phyloP scores from a whole-genome alignment of 2,113 vertebrate species.

The Plecturocebus donacophilus region DNA sequence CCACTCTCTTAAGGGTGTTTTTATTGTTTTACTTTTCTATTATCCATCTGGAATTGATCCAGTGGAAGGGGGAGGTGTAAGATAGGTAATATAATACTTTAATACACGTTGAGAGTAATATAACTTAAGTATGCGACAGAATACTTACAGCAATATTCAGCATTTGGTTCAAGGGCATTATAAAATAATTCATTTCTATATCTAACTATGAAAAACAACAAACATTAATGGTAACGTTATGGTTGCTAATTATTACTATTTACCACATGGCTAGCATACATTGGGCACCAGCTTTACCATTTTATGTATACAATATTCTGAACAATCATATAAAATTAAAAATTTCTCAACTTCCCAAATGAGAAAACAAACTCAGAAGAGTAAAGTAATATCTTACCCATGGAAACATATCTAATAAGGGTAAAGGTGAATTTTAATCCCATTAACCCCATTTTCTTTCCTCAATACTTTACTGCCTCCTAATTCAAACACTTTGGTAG shows the following conservation, averaged over 20 bases:
- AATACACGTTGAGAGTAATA: neutral
- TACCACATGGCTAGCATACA: neutral
- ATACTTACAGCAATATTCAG: neutral
- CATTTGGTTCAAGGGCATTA: neutral
- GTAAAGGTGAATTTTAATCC: neutral
- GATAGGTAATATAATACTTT: neutral
- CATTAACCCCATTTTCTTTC: neutral
- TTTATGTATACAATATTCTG: neutral
- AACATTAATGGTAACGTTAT: neutral
- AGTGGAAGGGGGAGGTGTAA: neutral
- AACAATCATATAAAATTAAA: constrained; percentile 11
- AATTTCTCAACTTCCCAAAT: neutral
- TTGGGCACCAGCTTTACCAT: neutral
- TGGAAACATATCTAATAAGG: neutral
- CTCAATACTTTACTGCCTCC: neutral
- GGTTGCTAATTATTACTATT: neutral
- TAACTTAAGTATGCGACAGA: neutral
- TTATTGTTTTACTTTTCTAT: neutral
- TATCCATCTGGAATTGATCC: neutral
- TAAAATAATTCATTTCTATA: neutral
- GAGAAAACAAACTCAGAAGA: neutral
- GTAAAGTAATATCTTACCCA: constrained; percentile 7
- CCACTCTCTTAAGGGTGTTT: neutral
- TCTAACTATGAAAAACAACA: neutral
- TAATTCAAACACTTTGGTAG: neutral